Evolutionary conservation across 2,113 vertebrate genomes (phyloP).

Genomic region (Spea bombifrons): DNA sequence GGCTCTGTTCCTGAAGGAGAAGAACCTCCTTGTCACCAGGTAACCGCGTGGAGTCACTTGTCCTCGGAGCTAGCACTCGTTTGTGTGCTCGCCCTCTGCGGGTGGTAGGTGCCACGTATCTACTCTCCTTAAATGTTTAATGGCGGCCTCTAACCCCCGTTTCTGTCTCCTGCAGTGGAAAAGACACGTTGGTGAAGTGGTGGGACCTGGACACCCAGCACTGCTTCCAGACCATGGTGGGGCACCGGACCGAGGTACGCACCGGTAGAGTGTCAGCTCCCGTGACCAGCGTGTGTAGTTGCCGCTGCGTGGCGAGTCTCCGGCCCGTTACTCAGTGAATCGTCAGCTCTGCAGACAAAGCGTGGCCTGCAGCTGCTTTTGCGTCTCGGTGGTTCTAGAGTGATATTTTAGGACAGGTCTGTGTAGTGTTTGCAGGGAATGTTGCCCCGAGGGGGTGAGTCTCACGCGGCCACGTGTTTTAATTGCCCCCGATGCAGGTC

Average conservation of each 20-base stretch:
- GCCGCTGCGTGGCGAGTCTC: not conserved
- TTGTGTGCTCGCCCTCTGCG: too few species aligned
- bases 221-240: slow-evolving; percentile 95
- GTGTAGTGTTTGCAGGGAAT: too few species aligned
- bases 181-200: slow-evolving; percentile 94
- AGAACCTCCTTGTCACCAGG: slow-evolving; percentile 89
- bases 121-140: not conserved
- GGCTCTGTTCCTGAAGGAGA: slow-evolving; percentile 80
- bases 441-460: too few species aligned
- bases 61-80: not conserved
- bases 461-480: not conserved
- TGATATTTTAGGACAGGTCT: too few species aligned
- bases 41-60: slow-evolving; percentile 50
- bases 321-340: too few species aligned
- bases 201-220: slow-evolving; percentile 96
- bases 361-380: too few species aligned
- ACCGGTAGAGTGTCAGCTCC: not conserved
- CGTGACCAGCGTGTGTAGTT: not conserved
- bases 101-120: not conserved
- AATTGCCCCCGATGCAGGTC: slow-evolving; percentile 66
- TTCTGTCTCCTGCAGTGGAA: slow-evolving; percentile 70
- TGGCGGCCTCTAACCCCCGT: not conserved
- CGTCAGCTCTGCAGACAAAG: too few species aligned
- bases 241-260: slow-evolving; percentile 88
- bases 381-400: too few species aligned